Evolutionary conservation across 2,888 invertebrate genomes (phyloP).

Genomic region (Machimus rusticus): DNA sequence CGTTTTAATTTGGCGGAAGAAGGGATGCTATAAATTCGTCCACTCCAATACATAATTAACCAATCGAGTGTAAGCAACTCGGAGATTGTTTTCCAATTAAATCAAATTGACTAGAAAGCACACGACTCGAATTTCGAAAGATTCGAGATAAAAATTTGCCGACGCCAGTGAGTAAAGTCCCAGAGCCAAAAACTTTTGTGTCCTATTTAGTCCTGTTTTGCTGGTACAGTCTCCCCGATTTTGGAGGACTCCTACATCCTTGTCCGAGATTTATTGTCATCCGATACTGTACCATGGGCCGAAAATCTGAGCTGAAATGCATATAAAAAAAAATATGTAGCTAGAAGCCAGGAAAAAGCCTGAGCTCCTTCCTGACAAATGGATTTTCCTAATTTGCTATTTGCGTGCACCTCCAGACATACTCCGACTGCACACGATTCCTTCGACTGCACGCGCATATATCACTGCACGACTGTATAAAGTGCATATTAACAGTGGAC

Average conservation of each 20-base stretch:
- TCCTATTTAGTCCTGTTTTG: conserved; percentile 25
- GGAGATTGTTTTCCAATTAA: conserved; percentile 40
- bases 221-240: not conserved
- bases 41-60: conserved; percentile 37
- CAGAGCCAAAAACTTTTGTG: conserved; percentile 2
- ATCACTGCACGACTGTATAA: conserved; percentile 8
- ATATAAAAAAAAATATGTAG: conserved; percentile 21
- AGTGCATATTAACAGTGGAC: conserved; percentile 36
- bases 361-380: conserved; percentile 26
- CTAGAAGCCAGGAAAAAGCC: not conserved
- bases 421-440: conserved; percentile 33
- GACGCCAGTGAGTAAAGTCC: conserved; percentile 16
- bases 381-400: conserved; percentile 38
- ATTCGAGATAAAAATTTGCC: conserved; percentile 34
- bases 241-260: conserved; percentile 10
- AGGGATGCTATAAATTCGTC: conserved; percentile 26
- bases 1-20: conserved; percentile 33
- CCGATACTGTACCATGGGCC: conserved; percentile 26
- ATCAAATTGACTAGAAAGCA: conserved; percentile 39
- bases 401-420: conserved; percentile 34
- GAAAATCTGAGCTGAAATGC: conserved; percentile 18
- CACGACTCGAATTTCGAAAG: conserved; percentile 39
- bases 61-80: conserved; percentile 36
- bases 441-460: conserved; percentile 29
- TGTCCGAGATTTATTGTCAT: conserved; percentile 35